Base-by-base conservation (phyloP, 1,140 invertebrate species). In the Nomia melanderi region DNA sequence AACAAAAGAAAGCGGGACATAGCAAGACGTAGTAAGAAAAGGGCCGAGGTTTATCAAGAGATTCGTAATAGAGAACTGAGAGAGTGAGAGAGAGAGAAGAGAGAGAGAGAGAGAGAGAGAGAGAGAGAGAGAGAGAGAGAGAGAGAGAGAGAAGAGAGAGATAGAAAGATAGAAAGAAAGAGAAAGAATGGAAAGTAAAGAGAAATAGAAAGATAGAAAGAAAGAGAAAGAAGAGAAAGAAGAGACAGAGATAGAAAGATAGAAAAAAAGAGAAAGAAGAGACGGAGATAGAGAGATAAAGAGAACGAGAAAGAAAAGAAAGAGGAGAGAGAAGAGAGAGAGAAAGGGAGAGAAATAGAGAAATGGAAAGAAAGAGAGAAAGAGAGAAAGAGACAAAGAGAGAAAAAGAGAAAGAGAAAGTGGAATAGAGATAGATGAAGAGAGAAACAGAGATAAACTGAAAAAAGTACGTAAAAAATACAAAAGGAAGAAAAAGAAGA, bases 1-100 rank as follows among this genome's bases (percentile, higher is more conserved):
- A 96, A 96, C 94, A 94, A 95, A 95, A 94, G 95, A 95, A 95
- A 95, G 95, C 92, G 91, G 91, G 91, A 91, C 92, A 91, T 92
- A 92, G 92, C 92, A 92, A 92, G 92, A 92, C 90, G 89, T 92
- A 93, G 92, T 92, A 90, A 92, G 92, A 92, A 85, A 87, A 92
- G 90, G 88, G 90, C 77, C 54, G 65, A 78, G 76, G 79, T 88
- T 91, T 87, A 90, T 77, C 73, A 76, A 89, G 88, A 89, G 87
- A 77, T 76, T 72, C 78, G 50, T 72, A 44, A 50, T 72, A 79
- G 54, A 78, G 64, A 80, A 77, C 44, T 75, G 54, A 81, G 41
- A 82, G 56, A 59, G 3, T 70, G 47, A 78, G 31, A 81, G 65
- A 63, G 20, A 60, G 31, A 75, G 82, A 76, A 23, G n/a, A n/a